phyloP scores from a whole-genome alignment of 2,888 invertebrate species.

The Heliconius cydno region DNA sequence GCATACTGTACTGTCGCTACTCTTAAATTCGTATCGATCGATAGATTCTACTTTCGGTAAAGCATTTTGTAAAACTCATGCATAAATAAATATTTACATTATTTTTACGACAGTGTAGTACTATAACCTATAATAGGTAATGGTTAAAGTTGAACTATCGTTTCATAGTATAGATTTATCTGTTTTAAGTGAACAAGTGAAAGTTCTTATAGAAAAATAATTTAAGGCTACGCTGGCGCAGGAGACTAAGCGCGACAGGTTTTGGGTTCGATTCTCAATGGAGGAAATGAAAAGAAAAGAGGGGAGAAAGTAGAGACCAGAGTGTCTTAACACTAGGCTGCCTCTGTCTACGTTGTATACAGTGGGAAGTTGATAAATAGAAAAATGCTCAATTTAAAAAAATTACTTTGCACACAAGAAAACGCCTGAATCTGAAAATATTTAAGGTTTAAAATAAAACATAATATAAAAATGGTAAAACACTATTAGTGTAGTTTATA shows the following conservation, averaged over 20 bases:
- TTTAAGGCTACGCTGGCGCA: no score
- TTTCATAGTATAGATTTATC: background rate
- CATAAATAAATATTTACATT: background rate
- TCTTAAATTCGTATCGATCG: slow-evolving; percentile 1
- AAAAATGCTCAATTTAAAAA: no score
- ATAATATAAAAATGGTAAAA: background rate
- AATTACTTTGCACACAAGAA: background rate
- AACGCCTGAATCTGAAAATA: background rate
- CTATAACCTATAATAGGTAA: background rate
- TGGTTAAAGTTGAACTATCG: background rate
- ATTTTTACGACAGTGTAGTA: background rate
- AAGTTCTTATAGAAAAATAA: no score
- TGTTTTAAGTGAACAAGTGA: background rate
- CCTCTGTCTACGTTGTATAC: no score
- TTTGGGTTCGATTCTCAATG: no score
- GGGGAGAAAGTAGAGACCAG: no score
- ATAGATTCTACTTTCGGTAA: background rate
- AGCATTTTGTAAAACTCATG: slow-evolving; percentile 1
- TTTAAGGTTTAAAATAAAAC: background rate
- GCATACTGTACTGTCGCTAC: background rate
- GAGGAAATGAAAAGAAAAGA: no score
- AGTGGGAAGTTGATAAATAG: no score
- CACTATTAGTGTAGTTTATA: background rate
- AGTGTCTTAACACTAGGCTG: no score
- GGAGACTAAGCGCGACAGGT: no score